These are phyloP conservation scores for Brachionus rubens DNA, from an alignment of 1,140 invertebrate species.

Conservation along the genomic window DNA sequence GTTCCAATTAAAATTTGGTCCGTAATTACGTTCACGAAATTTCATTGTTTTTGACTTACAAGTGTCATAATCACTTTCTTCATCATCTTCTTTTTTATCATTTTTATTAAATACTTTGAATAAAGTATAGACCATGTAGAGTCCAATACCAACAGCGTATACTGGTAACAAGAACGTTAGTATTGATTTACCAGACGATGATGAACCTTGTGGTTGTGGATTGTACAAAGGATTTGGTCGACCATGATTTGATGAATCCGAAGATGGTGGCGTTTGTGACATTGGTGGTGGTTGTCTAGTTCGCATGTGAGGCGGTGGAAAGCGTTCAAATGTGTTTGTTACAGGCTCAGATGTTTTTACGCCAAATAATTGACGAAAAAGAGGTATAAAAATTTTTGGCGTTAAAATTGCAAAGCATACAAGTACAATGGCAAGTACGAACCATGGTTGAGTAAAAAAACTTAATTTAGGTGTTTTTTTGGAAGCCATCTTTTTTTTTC, in stretches of 20 bases:
- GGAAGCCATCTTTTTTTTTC: too few relatives aligned
- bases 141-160: slow-evolving; percentile 40
- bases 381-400: slow-evolving; percentile 44
- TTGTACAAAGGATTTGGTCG: background rate
- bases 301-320: slow-evolving; percentile 4
- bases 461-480: slow-evolving; percentile 29
- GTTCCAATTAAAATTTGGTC: background rate
- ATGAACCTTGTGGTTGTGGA: slow-evolving; percentile 6
- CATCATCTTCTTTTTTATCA: slow-evolving; percentile 12
- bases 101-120: slow-evolving; percentile 46
- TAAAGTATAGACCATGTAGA: slow-evolving; percentile 42
- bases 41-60: background rate
- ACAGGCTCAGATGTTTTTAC: background rate
- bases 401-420: slow-evolving; percentile 39
- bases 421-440: slow-evolving; percentile 8
- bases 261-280: too few relatives aligned
- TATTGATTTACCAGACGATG: slow-evolving; percentile 29
- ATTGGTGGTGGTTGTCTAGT: background rate
- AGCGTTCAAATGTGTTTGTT: background rate
- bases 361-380: slow-evolving; percentile 18
- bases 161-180: slow-evolving; percentile 40
- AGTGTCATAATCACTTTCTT: slow-evolving; percentile 32
- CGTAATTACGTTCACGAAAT: slow-evolving; percentile 28
- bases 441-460: slow-evolving; percentile 30
- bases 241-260: background rate